Conservation (phyloP, 2,113 vertebrate genomes). For the Gobius niger region DNA sequence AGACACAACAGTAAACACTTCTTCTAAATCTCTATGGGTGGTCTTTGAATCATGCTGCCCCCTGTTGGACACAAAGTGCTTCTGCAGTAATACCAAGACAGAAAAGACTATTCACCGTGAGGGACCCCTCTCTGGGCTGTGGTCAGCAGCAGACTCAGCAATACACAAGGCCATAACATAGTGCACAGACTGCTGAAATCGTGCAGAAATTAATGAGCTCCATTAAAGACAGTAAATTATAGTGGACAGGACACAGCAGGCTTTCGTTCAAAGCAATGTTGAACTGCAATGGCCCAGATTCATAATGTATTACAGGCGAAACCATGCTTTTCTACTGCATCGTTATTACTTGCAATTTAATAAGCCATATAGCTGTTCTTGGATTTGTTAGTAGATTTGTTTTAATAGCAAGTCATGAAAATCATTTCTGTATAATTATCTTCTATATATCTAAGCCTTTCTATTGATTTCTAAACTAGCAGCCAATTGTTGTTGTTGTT, state of each 20-base stretch:
- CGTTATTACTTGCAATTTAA: background rate
- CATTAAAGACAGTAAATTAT: constrained; percentile 32
- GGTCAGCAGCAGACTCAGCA: constrained; percentile 38
- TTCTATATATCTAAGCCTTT: too few species aligned
- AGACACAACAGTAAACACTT: constrained; percentile 30
- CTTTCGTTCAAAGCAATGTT: constrained; percentile 18
- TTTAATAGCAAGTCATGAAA: background rate
- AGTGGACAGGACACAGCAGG: constrained; percentile 17
- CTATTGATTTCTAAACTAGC: too few species aligned
- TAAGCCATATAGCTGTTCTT: background rate
- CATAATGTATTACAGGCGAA: constrained; percentile 16
- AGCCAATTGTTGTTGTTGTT: too few species aligned
- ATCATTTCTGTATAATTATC: background rate
- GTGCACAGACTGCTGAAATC: constrained; percentile 36
- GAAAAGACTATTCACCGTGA: constrained; percentile 45
- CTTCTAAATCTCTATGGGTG: constrained; percentile 50
- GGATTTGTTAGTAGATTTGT: background rate
- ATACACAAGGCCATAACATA: constrained; percentile 18
- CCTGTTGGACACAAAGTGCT: constrained; percentile 40
- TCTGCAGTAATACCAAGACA: constrained; percentile 28
- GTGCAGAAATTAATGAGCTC: constrained; percentile 32
- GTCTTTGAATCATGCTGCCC: constrained; percentile 45
- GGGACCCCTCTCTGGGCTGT: constrained; percentile 31
- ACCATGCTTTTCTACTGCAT: background rate
- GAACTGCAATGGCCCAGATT: constrained; percentile 2